Evolutionary conservation across 1,140 invertebrate species (phyloP), one percentile per base, ranked within the genome.

Genomic region (Manduca sexta): DNA sequence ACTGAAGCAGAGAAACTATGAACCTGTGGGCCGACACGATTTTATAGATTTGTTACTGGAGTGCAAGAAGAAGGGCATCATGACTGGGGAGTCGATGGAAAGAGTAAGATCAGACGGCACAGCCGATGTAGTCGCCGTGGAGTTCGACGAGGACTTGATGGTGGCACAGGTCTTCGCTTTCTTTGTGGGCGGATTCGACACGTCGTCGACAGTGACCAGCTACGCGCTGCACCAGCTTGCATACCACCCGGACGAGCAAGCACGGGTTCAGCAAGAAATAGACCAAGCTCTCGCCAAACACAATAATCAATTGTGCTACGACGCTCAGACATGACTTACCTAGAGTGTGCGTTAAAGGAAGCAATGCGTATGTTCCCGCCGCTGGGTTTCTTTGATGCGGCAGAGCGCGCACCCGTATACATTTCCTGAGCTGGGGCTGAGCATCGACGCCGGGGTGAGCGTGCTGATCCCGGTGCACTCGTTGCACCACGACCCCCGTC

Each of bases 111-210:
- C 52, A 62, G 49, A 74, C 15, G 70, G 73, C 1, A 64, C 46
- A 5, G 64, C 69, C 2, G 67, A 65, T 11, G 26, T 13, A 0
- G 64, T 64, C 0, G 56, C 54, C 3, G 26, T 79, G 10, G 69
- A 78, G 35, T 50, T 82, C 40, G 61, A 71, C 26, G 66, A 72
- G 2, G 48, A 49, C 0, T 33, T 79, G 5, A 60, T 89, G 13
- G 72, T 81, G 2, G 87, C 88, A 7, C 89, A 91, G 56, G 75
- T 85, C 6, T 79, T 90, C 31, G 54, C 90, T 1, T 90, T 91
- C 67, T 86, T 91, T 39, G 56, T 90, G 4, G 90, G 88, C 12
- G 74, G 72, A 41, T 85, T 91, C 65, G 91, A 93, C 42, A 91
- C 90, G 0, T 90, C 90, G 0, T 87, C 90, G 0, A 87, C 84